phyloP scores from a whole-genome alignment of 2,888 invertebrate genomes.

The Stomorhina lunata region DNA sequence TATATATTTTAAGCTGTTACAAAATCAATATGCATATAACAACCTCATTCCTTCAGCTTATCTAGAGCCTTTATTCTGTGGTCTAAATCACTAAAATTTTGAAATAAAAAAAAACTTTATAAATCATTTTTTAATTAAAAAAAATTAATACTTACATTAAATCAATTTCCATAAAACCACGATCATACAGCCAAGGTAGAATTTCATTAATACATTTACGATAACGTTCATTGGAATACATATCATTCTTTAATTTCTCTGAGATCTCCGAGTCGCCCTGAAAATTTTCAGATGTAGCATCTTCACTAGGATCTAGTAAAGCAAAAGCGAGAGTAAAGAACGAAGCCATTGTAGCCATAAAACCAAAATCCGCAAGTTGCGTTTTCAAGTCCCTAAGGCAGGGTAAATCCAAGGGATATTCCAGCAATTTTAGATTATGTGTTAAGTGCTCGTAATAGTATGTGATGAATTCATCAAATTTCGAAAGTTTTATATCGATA shows the following conservation, averaged over 20 bases:
- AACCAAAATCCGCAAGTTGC: slow-evolving; percentile 69
- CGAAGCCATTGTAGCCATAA: slow-evolving; percentile 67
- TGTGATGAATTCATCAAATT: slow-evolving; percentile 75
- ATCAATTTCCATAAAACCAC: slow-evolving; percentile 71
- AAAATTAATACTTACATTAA: slow-evolving; percentile 12
- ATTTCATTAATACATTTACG: slow-evolving; percentile 69
- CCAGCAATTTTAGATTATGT: slow-evolving; percentile 71
- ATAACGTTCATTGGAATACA: slow-evolving; percentile 73
- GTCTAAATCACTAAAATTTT: slow-evolving; percentile 25
- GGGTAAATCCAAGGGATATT: slow-evolving; percentile 71
- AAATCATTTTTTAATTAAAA: background rate
- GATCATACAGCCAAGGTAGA: slow-evolving; percentile 75
- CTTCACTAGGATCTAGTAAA: slow-evolving; percentile 73
- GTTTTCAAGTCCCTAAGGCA: slow-evolving; percentile 71
- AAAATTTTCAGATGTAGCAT: slow-evolving; percentile 73
- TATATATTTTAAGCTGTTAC: no score
- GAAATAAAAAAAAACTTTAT: background rate
- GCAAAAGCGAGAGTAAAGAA: slow-evolving; percentile 69
- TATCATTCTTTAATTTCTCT: slow-evolving; percentile 67
- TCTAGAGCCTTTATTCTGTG: slow-evolving; percentile 1
- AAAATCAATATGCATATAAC: no score
- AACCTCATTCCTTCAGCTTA: slow-evolving; percentile 18
- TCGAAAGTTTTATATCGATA: slow-evolving; percentile 72
- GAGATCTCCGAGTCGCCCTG: slow-evolving; percentile 66
- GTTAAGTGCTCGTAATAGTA: slow-evolving; percentile 74